Conservation (phyloP, 2,797 vertebrate species). For the Enteromius viviparus region DNA sequence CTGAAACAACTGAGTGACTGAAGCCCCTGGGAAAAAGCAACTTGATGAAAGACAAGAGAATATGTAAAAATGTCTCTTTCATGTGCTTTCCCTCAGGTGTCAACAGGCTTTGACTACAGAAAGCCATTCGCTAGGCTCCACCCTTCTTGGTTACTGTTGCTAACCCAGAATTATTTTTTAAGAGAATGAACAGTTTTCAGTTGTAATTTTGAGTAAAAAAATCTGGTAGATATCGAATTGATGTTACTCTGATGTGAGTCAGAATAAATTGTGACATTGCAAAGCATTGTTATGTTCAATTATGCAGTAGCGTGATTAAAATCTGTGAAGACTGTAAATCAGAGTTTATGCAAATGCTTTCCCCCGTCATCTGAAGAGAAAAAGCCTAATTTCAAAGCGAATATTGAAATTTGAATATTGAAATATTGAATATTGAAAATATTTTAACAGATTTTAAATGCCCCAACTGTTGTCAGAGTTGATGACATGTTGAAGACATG, state of each 20-base stretch:
- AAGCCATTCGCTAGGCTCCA: background rate
- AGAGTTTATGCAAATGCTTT: background rate
- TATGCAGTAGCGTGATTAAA: background rate
- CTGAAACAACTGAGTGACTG: conserved; percentile 35
- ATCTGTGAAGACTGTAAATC: background rate
- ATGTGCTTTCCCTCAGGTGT: background rate
- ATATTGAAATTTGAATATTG: no score
- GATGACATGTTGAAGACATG: background rate
- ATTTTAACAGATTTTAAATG: background rate
- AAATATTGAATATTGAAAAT: no score
- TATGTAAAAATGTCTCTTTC: conserved; percentile 7
- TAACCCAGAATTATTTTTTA: background rate
- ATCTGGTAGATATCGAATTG: background rate
- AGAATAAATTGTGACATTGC: background rate
- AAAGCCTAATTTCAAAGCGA: background rate
- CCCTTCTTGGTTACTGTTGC: background rate
- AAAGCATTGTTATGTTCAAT: conserved; percentile 11
- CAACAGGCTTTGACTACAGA: background rate
- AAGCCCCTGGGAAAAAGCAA: conserved; percentile 14
- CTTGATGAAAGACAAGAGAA: conserved; percentile 25
- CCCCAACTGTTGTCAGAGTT: background rate
- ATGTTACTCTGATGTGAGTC: background rate
- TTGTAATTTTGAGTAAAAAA: background rate
- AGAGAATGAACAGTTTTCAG: background rate
- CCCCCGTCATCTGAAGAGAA: background rate